These are phyloP conservation scores for Tiphia femorata DNA, from an alignment of 2,888 invertebrate genomes.

Conservation along the genomic window DNA sequence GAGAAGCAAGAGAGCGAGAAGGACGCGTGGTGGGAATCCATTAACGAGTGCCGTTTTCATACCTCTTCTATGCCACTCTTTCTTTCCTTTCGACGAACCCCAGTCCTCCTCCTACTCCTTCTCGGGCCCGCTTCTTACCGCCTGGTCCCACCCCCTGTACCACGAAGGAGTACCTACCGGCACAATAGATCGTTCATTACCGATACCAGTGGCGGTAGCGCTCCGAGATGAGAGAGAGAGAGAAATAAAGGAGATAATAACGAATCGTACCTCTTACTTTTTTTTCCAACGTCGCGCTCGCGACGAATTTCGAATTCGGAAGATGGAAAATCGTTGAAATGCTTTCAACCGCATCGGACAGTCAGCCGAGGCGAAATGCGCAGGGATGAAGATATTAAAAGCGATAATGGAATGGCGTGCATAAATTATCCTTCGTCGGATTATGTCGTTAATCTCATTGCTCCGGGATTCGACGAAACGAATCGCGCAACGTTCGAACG, in stretches of 20 bases:
- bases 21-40: slow-evolving; percentile 52
- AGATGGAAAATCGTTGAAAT: no score
- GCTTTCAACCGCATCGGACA: no score
- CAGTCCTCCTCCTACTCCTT: slow-evolving; percentile 13
- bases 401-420: no score
- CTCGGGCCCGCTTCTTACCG: slow-evolving; percentile 10
- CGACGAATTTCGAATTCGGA: no score
- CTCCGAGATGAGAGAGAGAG: slow-evolving; percentile 32
- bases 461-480: no score
- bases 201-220: slow-evolving; percentile 47
- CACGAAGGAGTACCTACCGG: slow-evolving; percentile 45
- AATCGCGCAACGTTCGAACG: no score
- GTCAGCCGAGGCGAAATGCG: no score
- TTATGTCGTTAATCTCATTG: no score
- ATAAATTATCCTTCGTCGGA: no score
- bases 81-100: slow-evolving; percentile 13
- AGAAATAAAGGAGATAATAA: slow-evolving; percentile 37
- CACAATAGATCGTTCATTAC: slow-evolving; percentile 68
- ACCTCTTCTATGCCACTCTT: slow-evolving; percentile 42
- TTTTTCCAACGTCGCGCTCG: no score
- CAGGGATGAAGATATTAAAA: no score
- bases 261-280: no score
- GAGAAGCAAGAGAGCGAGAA: slow-evolving; percentile 19
- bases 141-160: slow-evolving; percentile 25
- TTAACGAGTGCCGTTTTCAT: slow-evolving; percentile 64